Evolutionary conservation across 2,113 vertebrate genomes (phyloP), one percentile per base, ranked within the genome.

Genomic region (Cryptoleucopteryx plumbea): DNA sequence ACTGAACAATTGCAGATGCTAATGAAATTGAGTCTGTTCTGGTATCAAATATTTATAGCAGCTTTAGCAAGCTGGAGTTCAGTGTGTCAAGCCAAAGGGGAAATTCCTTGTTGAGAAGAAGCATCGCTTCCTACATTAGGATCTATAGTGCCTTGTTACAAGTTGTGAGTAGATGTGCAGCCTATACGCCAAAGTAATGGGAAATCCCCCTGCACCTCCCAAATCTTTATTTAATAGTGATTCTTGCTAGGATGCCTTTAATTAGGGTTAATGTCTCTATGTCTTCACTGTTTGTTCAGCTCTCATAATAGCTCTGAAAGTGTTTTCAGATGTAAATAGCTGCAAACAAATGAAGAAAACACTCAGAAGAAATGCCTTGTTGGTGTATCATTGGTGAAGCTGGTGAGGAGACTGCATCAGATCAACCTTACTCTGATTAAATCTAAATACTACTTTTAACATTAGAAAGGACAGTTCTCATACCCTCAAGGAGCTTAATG

Each of bases 351-450:
- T 15, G 21, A 55, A 42, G n/a, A 26, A 42, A 36, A 36, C 18
- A 0, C n/a, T 27, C 2, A 1, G 42, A 21, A 38, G 59, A 27
- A 1, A 1, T 10, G n/a, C 13, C 12, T 1, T 19, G 14, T 25
- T 43, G 67, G 31, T 2, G 15, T 7, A 4, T 75, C 48, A 3
- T 77, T 59, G 2, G 2, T 42, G 55, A 20, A 27, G 47, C 53
- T 42, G 67, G 23, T 16, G 55, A 11, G n/a, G 42, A 1, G 3
- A 26, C 27, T 20, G 67, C 21, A 5, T 40, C 45, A 17, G 73
- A 22, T 13, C 45, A 32, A 1, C 43, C 14, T 59, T 47, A 45
- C 62, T 34, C 47, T 12, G 19, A 7, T n/a, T 42, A 11, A 17
- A 21, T n/a, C 38, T 3, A 6, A 36, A 38, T 20, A 40, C 43